These are phyloP conservation scores for Sigmodon hispidus DNA, from an alignment of 2,113 vertebrate genomes.

Conservation along the genomic window DNA sequence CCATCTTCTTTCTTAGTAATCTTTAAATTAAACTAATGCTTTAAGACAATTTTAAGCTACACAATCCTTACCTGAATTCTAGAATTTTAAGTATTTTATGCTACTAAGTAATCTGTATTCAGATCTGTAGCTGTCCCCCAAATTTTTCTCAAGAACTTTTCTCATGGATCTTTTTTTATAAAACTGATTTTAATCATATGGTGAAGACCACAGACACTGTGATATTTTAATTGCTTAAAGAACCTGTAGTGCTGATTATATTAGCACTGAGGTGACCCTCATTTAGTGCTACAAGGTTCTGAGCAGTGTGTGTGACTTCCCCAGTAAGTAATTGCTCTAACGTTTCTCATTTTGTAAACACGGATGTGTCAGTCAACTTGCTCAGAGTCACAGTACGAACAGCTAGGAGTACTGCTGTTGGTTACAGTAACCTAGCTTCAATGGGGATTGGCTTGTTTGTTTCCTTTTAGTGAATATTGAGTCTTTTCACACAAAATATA, in stretches of 20 bases:
- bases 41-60: background rate
- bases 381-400: background rate
- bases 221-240: background rate
- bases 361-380: too few species aligned
- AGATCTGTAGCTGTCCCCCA: background rate
- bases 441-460: background rate
- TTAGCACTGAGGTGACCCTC: background rate
- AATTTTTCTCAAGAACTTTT: background rate
- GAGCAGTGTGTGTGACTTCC: background rate
- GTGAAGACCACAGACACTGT: background rate
- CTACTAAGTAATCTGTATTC: background rate
- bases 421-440: background rate
- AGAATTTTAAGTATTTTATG: background rate
- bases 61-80: background rate
- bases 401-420: background rate
- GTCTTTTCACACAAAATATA: background rate
- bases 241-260: background rate
- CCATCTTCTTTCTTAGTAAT: background rate
- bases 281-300: background rate
- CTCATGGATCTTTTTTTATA: background rate
- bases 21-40: background rate
- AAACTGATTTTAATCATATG: background rate
- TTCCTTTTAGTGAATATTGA: background rate
- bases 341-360: background rate
- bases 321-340: background rate